Evolutionary conservation across 2,797 vertebrate species (phyloP), one percentile per base, ranked within the genome.

Genomic region (Alectoris magna): DNA sequence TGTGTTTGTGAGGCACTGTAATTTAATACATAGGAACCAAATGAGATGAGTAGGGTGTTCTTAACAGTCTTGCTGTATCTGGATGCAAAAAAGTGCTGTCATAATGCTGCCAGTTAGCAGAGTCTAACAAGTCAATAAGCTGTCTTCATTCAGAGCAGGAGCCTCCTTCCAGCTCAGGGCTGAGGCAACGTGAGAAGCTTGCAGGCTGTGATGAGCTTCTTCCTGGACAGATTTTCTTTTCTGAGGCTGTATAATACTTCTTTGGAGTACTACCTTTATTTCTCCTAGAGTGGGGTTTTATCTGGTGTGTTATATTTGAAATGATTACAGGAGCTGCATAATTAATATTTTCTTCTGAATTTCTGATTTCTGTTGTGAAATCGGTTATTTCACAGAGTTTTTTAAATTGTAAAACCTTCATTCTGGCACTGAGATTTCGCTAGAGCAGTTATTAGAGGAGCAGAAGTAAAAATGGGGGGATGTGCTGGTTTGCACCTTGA

Each of bases 11-110:
- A 26, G 14, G 55, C 1, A 0, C 59, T 89, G 72, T 89, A 76
- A 78, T 79, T 31, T 70, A 81, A 86, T 94, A 76, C 75, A 60
- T 64, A 85, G 82, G 58, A 82, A 71, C 34, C 83, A 80, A 91
- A 94, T 3, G 17, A 90, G 93, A 95, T 68, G 76, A 92, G 70
- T 85, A 63, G 88, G 72, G 68, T 83, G 66, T 77, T 87, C 93
- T 90, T 53, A 59, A 53, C 72, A 7, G 13, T 77, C 68, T 92
- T 91, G 81, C 66, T 41, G 59, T 73, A 53, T 85, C 76, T 77
- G 60, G 46, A 82, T 89, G 38, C 36, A 93, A 75, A 93, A 78
- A 5, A 34, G 49, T 46, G 26, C 66, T 68, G 39, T 76, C 19
- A 4, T 60, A 71, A 31, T 39, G 31, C 80, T 87, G 44, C 69